These are phyloP conservation scores for Apaloderma vittatum DNA, from an alignment of 2,113 vertebrate genomes.

Conservation along the genomic window DNA sequence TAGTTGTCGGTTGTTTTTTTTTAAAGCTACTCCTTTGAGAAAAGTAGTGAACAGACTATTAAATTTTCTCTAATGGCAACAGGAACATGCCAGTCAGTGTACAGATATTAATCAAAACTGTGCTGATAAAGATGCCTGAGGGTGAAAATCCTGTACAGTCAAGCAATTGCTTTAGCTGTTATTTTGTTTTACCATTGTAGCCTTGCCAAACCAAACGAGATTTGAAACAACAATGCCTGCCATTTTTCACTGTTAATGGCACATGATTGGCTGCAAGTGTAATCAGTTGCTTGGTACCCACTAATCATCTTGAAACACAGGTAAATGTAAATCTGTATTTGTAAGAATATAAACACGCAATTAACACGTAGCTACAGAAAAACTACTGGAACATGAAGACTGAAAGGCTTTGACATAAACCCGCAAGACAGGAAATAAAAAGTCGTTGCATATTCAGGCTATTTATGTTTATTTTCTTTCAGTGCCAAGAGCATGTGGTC, in stretches of 20 bases:
- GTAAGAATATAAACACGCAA: slow-evolving; percentile 9
- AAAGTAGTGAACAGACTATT: background rate
- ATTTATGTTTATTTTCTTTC: background rate
- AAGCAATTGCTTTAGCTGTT: slow-evolving; percentile 51
- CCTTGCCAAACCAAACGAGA: slow-evolving; percentile 69
- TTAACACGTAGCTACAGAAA: slow-evolving; percentile 23
- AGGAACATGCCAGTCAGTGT: slow-evolving; percentile 25
- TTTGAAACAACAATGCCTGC: slow-evolving; percentile 74
- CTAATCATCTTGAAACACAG: slow-evolving; percentile 67
- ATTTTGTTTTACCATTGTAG: slow-evolving; percentile 22
- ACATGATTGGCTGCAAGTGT: slow-evolving; percentile 76
- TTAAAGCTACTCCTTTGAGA: background rate
- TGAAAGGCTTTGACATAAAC: slow-evolving; percentile 1
- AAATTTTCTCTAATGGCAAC: background rate
- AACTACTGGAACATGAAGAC: background rate
- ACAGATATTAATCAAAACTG: slow-evolving; percentile 57
- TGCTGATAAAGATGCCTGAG: slow-evolving; percentile 65
- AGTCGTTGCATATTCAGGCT: background rate
- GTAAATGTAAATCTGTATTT: slow-evolving; percentile 69
- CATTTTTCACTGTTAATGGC: slow-evolving; percentile 73
- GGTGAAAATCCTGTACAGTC: slow-evolving; percentile 57
- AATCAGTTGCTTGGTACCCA: slow-evolving; percentile 77
- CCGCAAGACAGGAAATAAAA: background rate
- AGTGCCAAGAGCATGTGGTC: background rate
- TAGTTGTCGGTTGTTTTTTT: background rate